Percentiles rank a stretch among this genome's conserved stretches.
phyloP scores from a whole-genome alignment of 2,888 invertebrate genomes.

The Malthinus flaveolus region DNA sequence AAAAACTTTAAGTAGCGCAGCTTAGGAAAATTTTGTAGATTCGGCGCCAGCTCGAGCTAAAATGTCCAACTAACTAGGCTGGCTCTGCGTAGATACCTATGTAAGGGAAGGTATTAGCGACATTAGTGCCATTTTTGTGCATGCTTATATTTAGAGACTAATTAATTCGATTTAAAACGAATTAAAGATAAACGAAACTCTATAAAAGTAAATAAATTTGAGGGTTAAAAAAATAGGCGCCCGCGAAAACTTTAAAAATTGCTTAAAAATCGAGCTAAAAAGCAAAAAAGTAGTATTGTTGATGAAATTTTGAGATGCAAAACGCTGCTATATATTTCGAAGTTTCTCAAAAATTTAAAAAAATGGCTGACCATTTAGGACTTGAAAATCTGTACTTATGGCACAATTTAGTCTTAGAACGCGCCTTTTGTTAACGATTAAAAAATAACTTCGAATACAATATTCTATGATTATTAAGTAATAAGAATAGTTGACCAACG shows the following conservation, averaged over 20 bases:
- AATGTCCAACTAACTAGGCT: background rate
- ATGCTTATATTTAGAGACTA: background rate
- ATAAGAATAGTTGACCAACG: slow-evolving; percentile 1
- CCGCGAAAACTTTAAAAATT: too few relatives aligned
- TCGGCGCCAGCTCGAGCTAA: too few relatives aligned
- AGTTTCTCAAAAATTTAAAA: background rate
- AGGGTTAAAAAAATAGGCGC: too few relatives aligned
- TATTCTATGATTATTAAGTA: background rate
- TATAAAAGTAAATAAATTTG: too few relatives aligned
- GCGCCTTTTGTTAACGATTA: slow-evolving; percentile 3
- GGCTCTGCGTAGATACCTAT: background rate
- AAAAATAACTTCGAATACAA: slow-evolving; percentile 1
- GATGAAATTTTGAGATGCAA: background rate
- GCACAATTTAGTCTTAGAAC: slow-evolving; percentile 5
- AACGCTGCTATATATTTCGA: background rate
- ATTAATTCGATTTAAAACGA: background rate
- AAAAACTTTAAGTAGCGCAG: too few relatives aligned
- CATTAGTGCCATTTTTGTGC: background rate
- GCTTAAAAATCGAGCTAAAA: too few relatives aligned
- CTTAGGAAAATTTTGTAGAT: too few relatives aligned
- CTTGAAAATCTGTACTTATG: slow-evolving; percentile 1
- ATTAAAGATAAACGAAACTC: too few relatives aligned
- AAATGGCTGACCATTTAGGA: slow-evolving; percentile 4
- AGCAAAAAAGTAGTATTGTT: background rate
- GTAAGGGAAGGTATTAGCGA: background rate